phyloP scores from a whole-genome alignment of 2,888 invertebrate genomes.

The Eupithecia dodoneata region DNA sequence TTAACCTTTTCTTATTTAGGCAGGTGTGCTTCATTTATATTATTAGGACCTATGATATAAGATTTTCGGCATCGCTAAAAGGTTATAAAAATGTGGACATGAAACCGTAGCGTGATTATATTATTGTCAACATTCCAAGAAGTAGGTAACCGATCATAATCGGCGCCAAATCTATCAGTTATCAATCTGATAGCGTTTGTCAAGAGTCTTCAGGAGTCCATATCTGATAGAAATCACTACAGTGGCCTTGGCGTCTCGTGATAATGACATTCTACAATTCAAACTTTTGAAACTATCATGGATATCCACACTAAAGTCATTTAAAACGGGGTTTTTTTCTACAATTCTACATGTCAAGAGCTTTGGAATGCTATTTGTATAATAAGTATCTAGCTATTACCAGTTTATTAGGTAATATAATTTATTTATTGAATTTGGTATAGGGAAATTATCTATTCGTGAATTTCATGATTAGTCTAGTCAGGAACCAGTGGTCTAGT shows the following conservation, averaged over 20 bases:
- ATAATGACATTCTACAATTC: not conserved
- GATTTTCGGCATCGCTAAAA: no score
- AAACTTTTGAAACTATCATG: no score
- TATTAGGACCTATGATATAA: no score
- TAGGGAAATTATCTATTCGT: no score
- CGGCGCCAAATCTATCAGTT: not conserved
- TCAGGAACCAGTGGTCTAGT: no score
- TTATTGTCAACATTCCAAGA: not conserved
- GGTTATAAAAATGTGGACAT: not conserved
- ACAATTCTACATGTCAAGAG: not conserved
- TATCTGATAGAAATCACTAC: not conserved
- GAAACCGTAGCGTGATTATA: not conserved
- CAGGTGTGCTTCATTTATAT: no score
- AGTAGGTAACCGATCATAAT: not conserved
- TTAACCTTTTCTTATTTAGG: no score
- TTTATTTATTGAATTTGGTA: no score
- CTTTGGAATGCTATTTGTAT: not conserved
- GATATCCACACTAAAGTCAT: no score
- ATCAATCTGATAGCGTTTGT: not conserved
- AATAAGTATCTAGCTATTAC: not conserved
- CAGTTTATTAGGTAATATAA: no score
- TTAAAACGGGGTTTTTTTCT: no score
- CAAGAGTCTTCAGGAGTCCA: not conserved
- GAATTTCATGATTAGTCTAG: no score
- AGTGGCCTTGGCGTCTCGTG: conserved; percentile 8